Percentiles rank a stretch among this genome's conserved stretches.
Evolutionary conservation across 2,888 invertebrate species (phyloP).

Genomic region (Diarsia mendica): DNA sequence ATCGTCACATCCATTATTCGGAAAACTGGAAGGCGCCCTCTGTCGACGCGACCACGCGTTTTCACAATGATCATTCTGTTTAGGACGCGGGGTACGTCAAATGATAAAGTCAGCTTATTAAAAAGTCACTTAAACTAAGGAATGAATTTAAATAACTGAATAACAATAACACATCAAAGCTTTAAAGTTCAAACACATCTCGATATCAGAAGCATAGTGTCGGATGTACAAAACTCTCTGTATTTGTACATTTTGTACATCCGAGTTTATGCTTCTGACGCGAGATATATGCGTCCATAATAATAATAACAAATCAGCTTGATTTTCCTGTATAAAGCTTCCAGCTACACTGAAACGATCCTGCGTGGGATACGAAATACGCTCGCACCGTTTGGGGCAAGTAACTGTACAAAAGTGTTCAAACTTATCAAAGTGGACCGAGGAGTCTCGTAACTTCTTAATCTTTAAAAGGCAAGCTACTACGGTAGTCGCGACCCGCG

Average conservation of each 20-base stretch:
- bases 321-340: background rate
- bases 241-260: too few relatives aligned
- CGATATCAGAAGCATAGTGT: too few relatives aligned
- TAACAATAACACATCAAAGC: constrained; percentile 25
- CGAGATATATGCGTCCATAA: too few relatives aligned
- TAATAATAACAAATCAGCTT: background rate
- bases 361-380: too few relatives aligned
- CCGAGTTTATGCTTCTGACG: too few relatives aligned
- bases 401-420: background rate
- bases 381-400: background rate
- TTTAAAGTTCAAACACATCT: background rate
- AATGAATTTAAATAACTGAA: constrained; percentile 43
- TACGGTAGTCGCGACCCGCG: background rate
- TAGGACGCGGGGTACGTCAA: background rate
- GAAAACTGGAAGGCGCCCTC: background rate
- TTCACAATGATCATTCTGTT: background rate
- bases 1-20: background rate
- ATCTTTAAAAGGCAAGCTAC: too few relatives aligned
- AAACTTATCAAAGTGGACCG: background rate
- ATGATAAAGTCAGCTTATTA: constrained; percentile 15
- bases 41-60: background rate
- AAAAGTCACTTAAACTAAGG: constrained; percentile 58
- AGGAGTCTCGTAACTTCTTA: too few relatives aligned
- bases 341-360: background rate
- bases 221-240: too few relatives aligned